phyloP scores from a whole-genome alignment of 2,888 invertebrate genomes.

The Yponomeuta cagnagella region DNA sequence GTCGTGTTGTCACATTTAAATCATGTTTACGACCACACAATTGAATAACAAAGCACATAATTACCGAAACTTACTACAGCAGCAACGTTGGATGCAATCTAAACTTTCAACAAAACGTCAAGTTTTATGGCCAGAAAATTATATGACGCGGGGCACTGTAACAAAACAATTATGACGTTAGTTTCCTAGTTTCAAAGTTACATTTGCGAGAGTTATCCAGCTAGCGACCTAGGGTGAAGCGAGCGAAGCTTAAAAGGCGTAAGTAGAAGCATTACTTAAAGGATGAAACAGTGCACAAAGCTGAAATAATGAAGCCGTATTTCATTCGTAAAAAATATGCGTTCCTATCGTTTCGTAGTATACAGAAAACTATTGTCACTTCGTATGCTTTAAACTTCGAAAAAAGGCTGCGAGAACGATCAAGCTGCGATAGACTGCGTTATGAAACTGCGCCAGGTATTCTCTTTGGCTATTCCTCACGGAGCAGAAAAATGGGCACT shows the following conservation, averaged over 20 bases:
- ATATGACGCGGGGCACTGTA: neutral
- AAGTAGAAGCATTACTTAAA: too few relatives aligned
- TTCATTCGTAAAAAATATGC: too few relatives aligned
- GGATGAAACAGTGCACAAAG: too few relatives aligned
- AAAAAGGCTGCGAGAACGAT: too few relatives aligned
- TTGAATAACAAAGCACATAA: neutral
- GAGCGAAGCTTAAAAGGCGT: neutral
- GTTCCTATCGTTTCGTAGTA: too few relatives aligned
- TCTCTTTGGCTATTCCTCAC: too few relatives aligned
- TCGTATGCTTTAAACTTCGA: too few relatives aligned
- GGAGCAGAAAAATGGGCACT: too few relatives aligned
- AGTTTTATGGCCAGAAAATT: conserved; percentile 1
- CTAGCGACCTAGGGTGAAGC: neutral
- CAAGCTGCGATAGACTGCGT: too few relatives aligned
- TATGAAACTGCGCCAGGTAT: too few relatives aligned
- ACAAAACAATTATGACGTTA: neutral
- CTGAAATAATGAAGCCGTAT: too few relatives aligned
- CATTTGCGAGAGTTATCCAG: neutral
- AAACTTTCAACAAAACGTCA: neutral
- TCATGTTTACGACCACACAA: neutral
- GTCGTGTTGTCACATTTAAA: neutral
- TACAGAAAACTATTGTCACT: too few relatives aligned
- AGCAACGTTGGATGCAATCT: neutral
- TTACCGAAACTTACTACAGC: neutral
- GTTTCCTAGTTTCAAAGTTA: neutral